Evolutionary conservation across 2,888 invertebrate genomes (phyloP).

Genomic region (Amiota minor): DNA sequence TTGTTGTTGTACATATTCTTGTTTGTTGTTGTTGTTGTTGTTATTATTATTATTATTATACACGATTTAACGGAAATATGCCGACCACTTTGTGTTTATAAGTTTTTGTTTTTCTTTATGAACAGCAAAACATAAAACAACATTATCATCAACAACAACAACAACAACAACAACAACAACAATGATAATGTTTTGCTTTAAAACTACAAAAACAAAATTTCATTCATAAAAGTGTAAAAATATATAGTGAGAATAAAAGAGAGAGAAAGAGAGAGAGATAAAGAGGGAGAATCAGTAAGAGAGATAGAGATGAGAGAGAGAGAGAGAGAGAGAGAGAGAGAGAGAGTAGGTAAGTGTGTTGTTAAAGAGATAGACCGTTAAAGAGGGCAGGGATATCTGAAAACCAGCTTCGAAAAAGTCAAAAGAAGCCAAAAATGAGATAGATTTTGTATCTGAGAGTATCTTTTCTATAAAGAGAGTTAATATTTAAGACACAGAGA

Average conservation of each 20-base stretch:
- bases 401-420: no score
- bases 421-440: no score
- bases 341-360: neutral
- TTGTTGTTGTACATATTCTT: neutral
- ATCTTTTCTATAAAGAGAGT: no score
- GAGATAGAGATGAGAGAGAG: neutral
- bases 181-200: neutral
- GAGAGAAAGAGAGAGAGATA: neutral
- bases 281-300: neutral
- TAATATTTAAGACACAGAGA: neutral
- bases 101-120: neutral
- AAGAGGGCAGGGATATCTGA: neutral
- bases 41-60: slow-evolving; percentile 30
- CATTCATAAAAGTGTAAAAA: slow-evolving; percentile 65
- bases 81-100: slow-evolving; percentile 47
- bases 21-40: neutral
- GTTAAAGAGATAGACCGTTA: no score
- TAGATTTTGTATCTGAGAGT: no score
- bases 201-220: slow-evolving; percentile 44
- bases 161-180: slow-evolving; percentile 32
- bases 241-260: slow-evolving; percentile 51
- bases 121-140: slow-evolving; percentile 44
- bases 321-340: no score
- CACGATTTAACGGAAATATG: slow-evolving; percentile 62
- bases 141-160: slow-evolving; percentile 33